A percentile compares a stretch with the other conserved stretches of the same genome.
phyloP scores from a whole-genome alignment of 2,113 vertebrate species.

The Xenus cinereus region DNA sequence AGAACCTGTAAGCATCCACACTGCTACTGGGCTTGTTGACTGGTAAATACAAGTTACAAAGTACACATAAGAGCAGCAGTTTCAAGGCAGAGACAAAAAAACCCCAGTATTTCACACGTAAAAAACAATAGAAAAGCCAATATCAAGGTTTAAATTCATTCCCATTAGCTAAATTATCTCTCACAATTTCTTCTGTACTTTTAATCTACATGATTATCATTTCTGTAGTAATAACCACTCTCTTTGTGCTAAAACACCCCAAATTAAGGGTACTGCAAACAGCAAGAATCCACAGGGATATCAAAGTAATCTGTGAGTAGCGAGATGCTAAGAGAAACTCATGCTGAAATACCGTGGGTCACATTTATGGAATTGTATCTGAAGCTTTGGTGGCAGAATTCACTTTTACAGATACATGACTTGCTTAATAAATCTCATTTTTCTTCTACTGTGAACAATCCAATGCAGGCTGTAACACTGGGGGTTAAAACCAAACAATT shows the following conservation, averaged over 20 bases:
- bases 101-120: neutral
- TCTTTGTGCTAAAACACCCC: neutral
- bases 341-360: neutral
- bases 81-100: neutral
- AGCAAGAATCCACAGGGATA: neutral
- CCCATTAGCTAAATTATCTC: neutral
- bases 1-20: neutral
- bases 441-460: neutral
- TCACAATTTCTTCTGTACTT: neutral
- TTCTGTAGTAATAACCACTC: neutral
- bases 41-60: neutral
- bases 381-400: neutral
- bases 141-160: neutral
- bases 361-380: neutral
- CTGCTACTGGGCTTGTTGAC: neutral
- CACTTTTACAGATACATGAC: neutral
- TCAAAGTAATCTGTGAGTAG: neutral
- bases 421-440: neutral
- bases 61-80: neutral
- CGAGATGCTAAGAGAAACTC: neutral
- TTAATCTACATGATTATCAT: neutral
- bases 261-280: neutral
- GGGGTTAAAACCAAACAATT: neutral
- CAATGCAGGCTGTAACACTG: neutral
- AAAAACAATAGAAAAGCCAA: neutral